Base-by-base conservation (phyloP, 2,113 vertebrate species). In the Antigone vipio region DNA sequence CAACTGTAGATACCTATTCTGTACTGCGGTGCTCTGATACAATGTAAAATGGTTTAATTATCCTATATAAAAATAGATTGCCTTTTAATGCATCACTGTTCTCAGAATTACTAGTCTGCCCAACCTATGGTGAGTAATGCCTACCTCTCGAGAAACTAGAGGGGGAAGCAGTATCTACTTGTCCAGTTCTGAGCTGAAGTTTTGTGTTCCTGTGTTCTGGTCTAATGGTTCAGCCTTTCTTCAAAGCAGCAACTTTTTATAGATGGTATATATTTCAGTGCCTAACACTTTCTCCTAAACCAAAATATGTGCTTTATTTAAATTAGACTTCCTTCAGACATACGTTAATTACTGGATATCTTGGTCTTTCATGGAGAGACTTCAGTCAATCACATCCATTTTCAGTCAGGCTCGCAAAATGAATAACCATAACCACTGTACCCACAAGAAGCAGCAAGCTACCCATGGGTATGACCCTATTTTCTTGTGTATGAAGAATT, bases 41-140 rank as follows among this genome's bases (percentile, higher is more conserved):
- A 30, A 86, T 93, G 80, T 88, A 69, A 90, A 87, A 76, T 96
- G 50, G 63, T 63, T 87, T 91, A 49, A 74, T 83, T 86, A 47
- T 62, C 38, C n/a, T 71, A 1, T 60, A 27, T 47, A 88, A 78
- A 95, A 92, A 30, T 53, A 71, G 22, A 30, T 55, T 74, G 22
- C n/a, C 42, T 88, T 88, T 82, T 79, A 79, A 35, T 68, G 35
- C 30, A 53, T 76, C 19, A 18, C 21, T 80, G 8, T 85, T 88
- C 53, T 85, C 27, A 38, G 35, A 72, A 58, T 62, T 92, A 42
- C 13, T 91, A 26, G 42, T 80, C 63, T 95, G 47, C 68, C 35
- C 69, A 77, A 49, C 14, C 16, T 47, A 9, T 29, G 32, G 45
- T 84, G 69, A 92, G 15, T 94, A 69, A 86, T 73, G 53, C 18